Conservation (phyloP, 2,888 invertebrate species). For the Euzetes globulus region DNA sequence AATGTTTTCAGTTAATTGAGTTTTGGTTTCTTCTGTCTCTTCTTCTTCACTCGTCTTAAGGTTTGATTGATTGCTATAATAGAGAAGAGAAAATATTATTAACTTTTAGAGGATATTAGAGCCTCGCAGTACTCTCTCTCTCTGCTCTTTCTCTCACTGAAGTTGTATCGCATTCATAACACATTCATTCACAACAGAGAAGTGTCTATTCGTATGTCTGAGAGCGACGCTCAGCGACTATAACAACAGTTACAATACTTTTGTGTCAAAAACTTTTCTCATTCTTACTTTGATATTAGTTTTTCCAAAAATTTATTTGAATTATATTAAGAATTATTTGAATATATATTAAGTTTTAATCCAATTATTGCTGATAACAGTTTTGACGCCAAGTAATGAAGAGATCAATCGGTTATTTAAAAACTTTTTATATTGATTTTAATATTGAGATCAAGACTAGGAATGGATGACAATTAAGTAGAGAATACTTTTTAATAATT, state of each 20-base stretch:
- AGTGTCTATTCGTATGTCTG: background rate
- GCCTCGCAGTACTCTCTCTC: background rate
- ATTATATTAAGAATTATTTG: background rate
- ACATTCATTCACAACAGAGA: background rate
- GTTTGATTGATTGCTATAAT: constrained; percentile 25
- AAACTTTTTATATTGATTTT: background rate
- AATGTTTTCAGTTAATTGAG: background rate
- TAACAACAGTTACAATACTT: background rate
- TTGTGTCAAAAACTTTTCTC: background rate
- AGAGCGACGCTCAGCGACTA: constrained; percentile 8
- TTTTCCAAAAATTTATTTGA: background rate
- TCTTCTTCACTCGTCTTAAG: constrained; percentile 18
- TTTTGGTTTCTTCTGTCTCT: background rate
- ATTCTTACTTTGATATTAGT: background rate
- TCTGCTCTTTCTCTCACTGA: background rate
- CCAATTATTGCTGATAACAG: constrained; percentile 9
- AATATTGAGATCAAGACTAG: constrained; percentile 29
- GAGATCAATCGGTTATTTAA: constrained; percentile 22
- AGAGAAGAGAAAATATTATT: constrained; percentile 12
- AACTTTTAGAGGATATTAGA: background rate
- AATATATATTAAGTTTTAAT: constrained; percentile 14
- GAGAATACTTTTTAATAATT: background rate
- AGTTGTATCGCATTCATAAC: background rate
- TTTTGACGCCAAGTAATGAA: background rate
- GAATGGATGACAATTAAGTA: constrained; percentile 15